Base-by-base conservation (phyloP, 1,140 invertebrate species). In the Caenorhabditis inopinata region DNA sequence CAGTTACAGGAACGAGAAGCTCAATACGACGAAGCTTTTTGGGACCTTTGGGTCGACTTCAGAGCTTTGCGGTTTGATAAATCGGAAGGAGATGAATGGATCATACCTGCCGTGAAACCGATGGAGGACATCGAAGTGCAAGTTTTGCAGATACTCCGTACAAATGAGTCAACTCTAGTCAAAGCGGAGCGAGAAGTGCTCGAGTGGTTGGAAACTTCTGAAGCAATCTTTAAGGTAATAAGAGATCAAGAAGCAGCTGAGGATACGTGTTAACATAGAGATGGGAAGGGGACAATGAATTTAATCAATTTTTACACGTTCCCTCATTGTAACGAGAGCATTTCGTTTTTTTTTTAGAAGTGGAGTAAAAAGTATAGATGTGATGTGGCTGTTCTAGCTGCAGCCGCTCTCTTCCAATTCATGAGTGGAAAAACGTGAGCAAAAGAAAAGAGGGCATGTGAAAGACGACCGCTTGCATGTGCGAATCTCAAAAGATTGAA, bases 401-500 rank as follows among this genome's bases (percentile, higher is more conserved):
- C 3, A 18, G 5, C 21, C 21, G 48, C 48, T 51, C 0, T 51
- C 27, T 25, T 51, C 27, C 48, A 51, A 51, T 51, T 25, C 48
- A 25, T 9, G 5, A 32, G 51, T 32, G 51, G 18, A 32, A 32
- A 14, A 58, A 16, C 14, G 18, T 23, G n/a, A 35, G 27, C 12
- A 14, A 14, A 42, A 68, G 18, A 68, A 2, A 68, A 9, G 16
- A 68, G 32, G 21, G 23, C 18, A 42, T 42, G 5, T 42, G 6
- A 42, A 9, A 6, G 58, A 9, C n/a, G 3, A 27, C 5, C 9
- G 29, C n/a, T 12, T 68, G n/a, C 32, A 11, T 29, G 46, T 18
- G 46, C 27, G 32, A 68, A 68, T 68, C 58, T 68, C 32, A 58
- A 58, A 58, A 58, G 51, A 58, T 68, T 25, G 58, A 38, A 38